phyloP scores from a whole-genome alignment of 2,113 vertebrate species.

The Aspidoscelis tigris region DNA sequence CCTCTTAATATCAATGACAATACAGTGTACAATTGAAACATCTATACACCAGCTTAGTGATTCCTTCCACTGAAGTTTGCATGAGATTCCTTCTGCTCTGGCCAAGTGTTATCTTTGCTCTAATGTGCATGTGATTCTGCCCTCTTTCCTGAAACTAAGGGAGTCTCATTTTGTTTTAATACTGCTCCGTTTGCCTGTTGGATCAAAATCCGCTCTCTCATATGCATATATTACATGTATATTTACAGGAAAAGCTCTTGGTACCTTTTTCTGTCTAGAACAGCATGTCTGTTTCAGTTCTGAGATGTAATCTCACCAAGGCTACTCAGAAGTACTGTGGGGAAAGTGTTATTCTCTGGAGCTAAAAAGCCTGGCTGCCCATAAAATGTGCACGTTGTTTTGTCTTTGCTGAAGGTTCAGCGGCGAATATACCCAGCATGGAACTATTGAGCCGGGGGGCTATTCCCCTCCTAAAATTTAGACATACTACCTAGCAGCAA shows the following conservation, averaged over 20 bases:
- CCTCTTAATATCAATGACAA: slow-evolving; percentile 52
- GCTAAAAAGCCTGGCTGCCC: slow-evolving; percentile 69
- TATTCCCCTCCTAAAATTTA: slow-evolving; percentile 42
- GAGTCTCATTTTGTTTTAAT: slow-evolving; percentile 2
- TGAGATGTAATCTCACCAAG: slow-evolving; percentile 42
- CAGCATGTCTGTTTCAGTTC: slow-evolving; percentile 57
- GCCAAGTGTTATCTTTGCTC: background rate
- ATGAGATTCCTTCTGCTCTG: too few species aligned
- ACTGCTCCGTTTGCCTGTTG: slow-evolving; percentile 4
- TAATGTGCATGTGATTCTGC: background rate
- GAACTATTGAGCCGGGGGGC: slow-evolving; percentile 23
- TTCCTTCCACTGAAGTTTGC: background rate
- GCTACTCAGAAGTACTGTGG: slow-evolving; percentile 23
- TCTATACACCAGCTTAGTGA: background rate
- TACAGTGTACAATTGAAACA: background rate
- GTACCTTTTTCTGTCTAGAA: slow-evolving; percentile 43
- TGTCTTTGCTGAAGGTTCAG: slow-evolving; percentile 61
- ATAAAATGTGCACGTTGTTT: slow-evolving; percentile 63
- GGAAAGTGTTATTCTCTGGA: slow-evolving; percentile 66
- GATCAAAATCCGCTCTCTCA: background rate
- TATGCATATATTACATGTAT: slow-evolving; percentile 25
- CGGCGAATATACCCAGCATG: slow-evolving; percentile 58
- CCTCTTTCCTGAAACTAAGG: background rate
- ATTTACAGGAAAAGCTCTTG: slow-evolving; percentile 70
- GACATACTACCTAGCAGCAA: slow-evolving; percentile 68